Evolutionary conservation across 92 coral and sea anemone genomes (phyloP).

Genomic region (Anthopleura xanthogrammica): DNA sequence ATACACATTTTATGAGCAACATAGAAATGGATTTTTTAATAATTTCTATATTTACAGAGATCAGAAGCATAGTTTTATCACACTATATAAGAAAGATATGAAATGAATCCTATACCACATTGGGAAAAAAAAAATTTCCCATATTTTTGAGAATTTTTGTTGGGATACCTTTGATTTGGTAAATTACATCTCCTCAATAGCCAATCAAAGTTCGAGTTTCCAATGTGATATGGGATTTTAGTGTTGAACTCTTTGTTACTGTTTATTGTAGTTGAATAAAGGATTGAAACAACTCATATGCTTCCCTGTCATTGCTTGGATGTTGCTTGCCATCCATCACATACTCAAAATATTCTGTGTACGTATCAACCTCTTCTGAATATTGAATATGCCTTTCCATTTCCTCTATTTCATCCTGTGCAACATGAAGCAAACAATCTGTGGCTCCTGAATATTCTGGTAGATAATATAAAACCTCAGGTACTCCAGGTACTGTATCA

Average conservation of each 20-base stretch:
- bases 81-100: not conserved
- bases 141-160: not conserved
- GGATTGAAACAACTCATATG: conserved; percentile 10
- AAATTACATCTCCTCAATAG: not conserved
- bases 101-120: not conserved
- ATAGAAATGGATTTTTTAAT: not conserved
- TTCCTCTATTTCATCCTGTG: conserved; percentile 8
- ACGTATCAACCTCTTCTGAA: not conserved
- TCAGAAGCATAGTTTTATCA: not conserved
- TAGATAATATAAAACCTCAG: conserved; percentile 4
- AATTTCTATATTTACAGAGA: not conserved
- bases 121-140: not conserved
- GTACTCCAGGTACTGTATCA: conserved; percentile 22
- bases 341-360: conserved; percentile 18
- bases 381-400: not conserved
- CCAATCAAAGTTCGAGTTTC: not conserved
- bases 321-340: conserved; percentile 12
- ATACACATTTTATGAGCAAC: not conserved
- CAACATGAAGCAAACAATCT: conserved; percentile 6
- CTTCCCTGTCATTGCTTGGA: not conserved
- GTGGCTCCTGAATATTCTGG: conserved; percentile 12
- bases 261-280: conserved; percentile 6
- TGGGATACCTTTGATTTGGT: not conserved
- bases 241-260: not conserved
- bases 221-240: too few relatives aligned